Base-by-base conservation (phyloP, 2,113 vertebrate genomes). In the Hassar affinis region DNA sequence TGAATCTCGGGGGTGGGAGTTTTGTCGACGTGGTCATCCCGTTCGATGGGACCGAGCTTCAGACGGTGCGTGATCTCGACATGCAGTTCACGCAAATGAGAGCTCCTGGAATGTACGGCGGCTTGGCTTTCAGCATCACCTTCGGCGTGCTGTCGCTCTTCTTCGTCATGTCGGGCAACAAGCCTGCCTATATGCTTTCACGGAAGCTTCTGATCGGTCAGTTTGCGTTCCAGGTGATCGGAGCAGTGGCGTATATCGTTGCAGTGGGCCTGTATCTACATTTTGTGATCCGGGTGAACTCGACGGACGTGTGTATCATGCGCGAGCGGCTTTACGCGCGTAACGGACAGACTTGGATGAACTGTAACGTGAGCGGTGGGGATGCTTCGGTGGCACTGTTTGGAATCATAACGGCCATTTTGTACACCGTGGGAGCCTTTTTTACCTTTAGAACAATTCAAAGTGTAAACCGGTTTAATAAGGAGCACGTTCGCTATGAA, bases 31-130 rank as follows among this genome's bases (percentile, higher is more conserved):
- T 89, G 25, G 93, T 95, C 42, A 93, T 91, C 62, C 95, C 95
- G 68, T 94, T 97, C n/a, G 91, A 97, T 90, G 97, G 97, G 81
- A 93, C 92, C 0, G 95, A 97, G 91, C 91, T 97, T 64, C 92
- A 79, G 92, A 82, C 95, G 89, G 93, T 92, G 1, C 91, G 95
- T 9, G 91, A 97, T 0, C 92, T 96, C 74, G 97, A 97, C 91
- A 94, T 94, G 94, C 92, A 96, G 89, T 96, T 93, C 89, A 95
- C 91, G 75, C 96, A 97, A 92, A 92, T 97, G 95, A 93, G 96
- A 90, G 94, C 95, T 4, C 97, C 97, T 0, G 93, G 94, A 0
- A 86, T 96, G 30, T 98, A 98, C 0, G 95, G 95, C 0, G 95
- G 95, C 0, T 89, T 97, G 3, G 62, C 90, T 85, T 96, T 96